Evolutionary conservation across 2,888 invertebrate genomes (phyloP).

Genomic region (Diaphora mendica): DNA sequence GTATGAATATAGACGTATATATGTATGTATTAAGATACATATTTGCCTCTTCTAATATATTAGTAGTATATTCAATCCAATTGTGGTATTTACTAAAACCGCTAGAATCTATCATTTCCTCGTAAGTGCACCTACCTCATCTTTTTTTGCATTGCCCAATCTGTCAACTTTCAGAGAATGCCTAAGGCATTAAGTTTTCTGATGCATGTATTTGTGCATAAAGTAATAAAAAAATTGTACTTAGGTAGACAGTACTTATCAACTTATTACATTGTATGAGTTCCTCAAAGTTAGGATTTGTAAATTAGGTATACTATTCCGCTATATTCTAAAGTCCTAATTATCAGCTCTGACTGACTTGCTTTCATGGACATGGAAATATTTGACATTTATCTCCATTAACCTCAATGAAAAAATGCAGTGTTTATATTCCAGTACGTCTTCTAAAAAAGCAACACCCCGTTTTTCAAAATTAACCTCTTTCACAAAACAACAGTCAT

Average conservation of each 20-base stretch:
- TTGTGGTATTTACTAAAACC: no score
- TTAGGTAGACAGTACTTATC: neutral
- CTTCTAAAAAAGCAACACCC: neutral
- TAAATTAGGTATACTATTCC: neutral
- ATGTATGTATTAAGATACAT: no score
- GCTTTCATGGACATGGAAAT: neutral
- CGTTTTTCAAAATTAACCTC: constrained; percentile 31
- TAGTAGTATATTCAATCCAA: no score
- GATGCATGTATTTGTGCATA: no score
- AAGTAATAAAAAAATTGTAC: no score
- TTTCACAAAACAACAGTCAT: constrained; percentile 42
- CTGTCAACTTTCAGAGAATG: no score
- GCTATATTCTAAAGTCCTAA: neutral
- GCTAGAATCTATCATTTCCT: no score
- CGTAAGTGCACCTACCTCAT: no score
- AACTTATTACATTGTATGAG: neutral
- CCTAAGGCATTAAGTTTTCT: no score
- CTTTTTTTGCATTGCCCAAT: no score
- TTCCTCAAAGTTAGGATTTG: neutral
- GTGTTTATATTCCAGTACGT: neutral
- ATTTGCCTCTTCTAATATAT: no score
- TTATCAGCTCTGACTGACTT: neutral
- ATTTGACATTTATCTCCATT: neutral
- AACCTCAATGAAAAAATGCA: neutral
- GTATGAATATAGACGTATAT: no score